Evolutionary conservation across 2,888 invertebrate species (phyloP).

Genomic region (Metacarcinus magister): DNA sequence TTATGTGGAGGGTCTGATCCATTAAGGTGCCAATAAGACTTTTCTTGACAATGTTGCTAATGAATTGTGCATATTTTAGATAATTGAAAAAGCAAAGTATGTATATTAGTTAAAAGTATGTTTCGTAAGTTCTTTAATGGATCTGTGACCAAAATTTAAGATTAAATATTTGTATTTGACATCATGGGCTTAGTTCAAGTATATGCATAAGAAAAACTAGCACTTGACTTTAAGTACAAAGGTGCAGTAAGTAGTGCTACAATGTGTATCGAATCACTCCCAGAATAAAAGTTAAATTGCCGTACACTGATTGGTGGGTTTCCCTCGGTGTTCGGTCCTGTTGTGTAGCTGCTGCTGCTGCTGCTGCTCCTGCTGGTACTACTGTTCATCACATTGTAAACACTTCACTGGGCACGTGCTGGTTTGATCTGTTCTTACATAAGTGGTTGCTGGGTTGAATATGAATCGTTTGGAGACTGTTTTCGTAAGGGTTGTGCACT

Average conservation of each 20-base stretch:
- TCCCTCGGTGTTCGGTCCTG: neutral
- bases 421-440: neutral
- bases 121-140: neutral
- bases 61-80: neutral
- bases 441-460: neutral
- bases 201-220: constrained; percentile 64
- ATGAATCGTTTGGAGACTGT: neutral
- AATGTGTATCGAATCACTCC: constrained; percentile 74
- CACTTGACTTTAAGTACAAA: constrained; percentile 79
- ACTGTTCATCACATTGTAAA: neutral
- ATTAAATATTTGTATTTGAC: constrained; percentile 46
- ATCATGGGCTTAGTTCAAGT: constrained; percentile 62
- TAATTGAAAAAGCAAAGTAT: neutral
- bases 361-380: neutral
- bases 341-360: neutral
- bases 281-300: constrained; percentile 68
- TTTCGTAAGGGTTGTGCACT: neutral
- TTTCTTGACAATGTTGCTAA: neutral
- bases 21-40: constrained; percentile 5
- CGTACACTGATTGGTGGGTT: constrained; percentile 6
- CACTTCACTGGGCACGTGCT: neutral
- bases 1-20: constrained; percentile 47
- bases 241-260: constrained; percentile 77
- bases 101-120: neutral
- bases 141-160: constrained; percentile 10